Percentiles rank a stretch among this genome's conserved stretches.
Evolutionary conservation across 2,888 invertebrate species (phyloP).

Genomic region (Syrphus vitripennis): DNA sequence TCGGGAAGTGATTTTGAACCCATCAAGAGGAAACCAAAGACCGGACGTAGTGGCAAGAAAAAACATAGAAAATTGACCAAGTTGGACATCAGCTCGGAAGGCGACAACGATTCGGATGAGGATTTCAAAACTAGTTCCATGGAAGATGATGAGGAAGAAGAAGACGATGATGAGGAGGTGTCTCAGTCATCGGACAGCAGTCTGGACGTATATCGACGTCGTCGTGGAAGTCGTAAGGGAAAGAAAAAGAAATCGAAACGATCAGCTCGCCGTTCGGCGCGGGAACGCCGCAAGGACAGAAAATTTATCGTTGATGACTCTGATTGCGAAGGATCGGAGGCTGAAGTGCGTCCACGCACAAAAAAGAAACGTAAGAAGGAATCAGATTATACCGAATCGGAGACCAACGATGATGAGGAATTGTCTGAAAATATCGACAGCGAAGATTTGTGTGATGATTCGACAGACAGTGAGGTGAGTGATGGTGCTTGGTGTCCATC

Average conservation of each 20-base stretch:
- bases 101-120: constrained; percentile 92
- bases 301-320: constrained; percentile 83
- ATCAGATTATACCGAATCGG: constrained; percentile 84
- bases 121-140: constrained; percentile 91
- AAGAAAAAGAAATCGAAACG: constrained; percentile 81
- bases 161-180: constrained; percentile 82
- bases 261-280: constrained; percentile 81
- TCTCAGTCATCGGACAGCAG: constrained; percentile 82
- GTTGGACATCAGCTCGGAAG: constrained; percentile 89
- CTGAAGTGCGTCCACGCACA: constrained; percentile 81
- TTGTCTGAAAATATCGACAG: constrained; percentile 80
- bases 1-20: constrained; percentile 80
- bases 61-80: constrained; percentile 90
- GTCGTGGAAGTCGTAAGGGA: constrained; percentile 81
- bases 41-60: constrained; percentile 80
- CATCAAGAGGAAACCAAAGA: constrained; percentile 75
- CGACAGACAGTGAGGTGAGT: constrained; percentile 78
- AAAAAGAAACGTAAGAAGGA: constrained; percentile 82
- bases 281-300: constrained; percentile 79
- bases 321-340: constrained; percentile 81
- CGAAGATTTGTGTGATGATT: constrained; percentile 80
- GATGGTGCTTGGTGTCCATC: constrained; percentile 80
- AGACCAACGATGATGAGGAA: constrained; percentile 82
- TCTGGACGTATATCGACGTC: constrained; percentile 81
- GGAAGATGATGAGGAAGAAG: constrained; percentile 82